phyloP scores from a whole-genome alignment of 1,140 invertebrate species.

The Cheumatopsyche charites region DNA sequence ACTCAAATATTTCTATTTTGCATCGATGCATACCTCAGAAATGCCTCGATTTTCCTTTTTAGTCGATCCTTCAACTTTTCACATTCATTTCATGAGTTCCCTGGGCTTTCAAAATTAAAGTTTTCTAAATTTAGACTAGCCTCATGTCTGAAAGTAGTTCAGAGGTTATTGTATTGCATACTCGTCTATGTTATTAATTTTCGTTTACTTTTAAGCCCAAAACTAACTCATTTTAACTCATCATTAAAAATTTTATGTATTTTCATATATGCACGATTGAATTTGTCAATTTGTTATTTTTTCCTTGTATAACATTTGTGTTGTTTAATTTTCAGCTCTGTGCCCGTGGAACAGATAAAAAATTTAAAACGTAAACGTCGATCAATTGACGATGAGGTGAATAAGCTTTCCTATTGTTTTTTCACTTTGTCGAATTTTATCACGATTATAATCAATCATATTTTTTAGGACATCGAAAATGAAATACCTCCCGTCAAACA shows the following conservation, averaged over 20 bases:
- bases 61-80: no score
- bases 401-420: not conserved
- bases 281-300: no score
- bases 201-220: not conserved
- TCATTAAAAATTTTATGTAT: no score
- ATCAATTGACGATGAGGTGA: conserved; percentile 12
- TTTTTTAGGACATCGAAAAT: conserved; percentile 43
- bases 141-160: conserved; percentile 5
- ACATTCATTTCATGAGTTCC: no score
- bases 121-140: conserved; percentile 18
- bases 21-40: no score
- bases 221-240: no score
- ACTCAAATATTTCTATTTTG: no score
- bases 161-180: conserved; percentile 9
- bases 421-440: not conserved
- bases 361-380: conserved; percentile 15
- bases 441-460: not conserved
- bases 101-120: not conserved
- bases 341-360: not conserved
- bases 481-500: conserved; percentile 45
- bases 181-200: no score
- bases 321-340: conserved; percentile 1
- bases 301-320: no score
- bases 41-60: no score
- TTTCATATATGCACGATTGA: no score